Evolutionary conservation across 1,140 invertebrate genomes (phyloP), one percentile per base, ranked within the genome.

Genomic region (Ctenoplectra terminalis): DNA sequence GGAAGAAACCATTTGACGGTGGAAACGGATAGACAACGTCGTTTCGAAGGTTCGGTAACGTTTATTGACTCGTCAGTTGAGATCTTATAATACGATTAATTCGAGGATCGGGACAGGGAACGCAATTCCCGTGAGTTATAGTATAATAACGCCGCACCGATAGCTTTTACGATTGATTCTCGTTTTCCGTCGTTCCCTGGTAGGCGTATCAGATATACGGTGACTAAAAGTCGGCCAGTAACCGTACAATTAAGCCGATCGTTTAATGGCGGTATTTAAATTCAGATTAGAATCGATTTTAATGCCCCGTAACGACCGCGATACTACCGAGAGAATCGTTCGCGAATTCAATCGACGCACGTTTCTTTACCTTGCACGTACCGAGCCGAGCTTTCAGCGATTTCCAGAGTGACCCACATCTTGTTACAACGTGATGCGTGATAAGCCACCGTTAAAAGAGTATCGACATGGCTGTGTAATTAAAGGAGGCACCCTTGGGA

Each of bases 391-490:
- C 31, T 63, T 56, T 17, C 9, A 31, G 61, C 73, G 58, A 34
- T n/a, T 34, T 20, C 31, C 13, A 9, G 5, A 29, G 5, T 46
- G 77, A 80, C 77, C 77, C 48, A 73, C 9, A 72, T 79, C 40
- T 17, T 23, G 54, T 34, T 40, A 23, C 8, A 17, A 13, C 74
- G 29, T 20, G 37, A n/a, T 63, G 77, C 77, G 70, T 64, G 70
- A 72, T 54, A 63, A 73, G 26, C 34, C n/a, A 34, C 46, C 69
- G 77, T 79, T 79, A 31, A 63, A 71, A 79, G 56, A 37, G 58
- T 52, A 43, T 72, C 69, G n/a, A 72, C n/a, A 46, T 23, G 43
- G 56, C 64, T 48, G 0, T 26, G 26, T 70, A 78, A 78, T 78
- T 78, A 78, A 69, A 40, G n/a, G 6, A 61, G 34, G 13, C 56